phyloP scores from a whole-genome alignment of 2,797 vertebrate species.

The Pitangus sulphuratus region DNA sequence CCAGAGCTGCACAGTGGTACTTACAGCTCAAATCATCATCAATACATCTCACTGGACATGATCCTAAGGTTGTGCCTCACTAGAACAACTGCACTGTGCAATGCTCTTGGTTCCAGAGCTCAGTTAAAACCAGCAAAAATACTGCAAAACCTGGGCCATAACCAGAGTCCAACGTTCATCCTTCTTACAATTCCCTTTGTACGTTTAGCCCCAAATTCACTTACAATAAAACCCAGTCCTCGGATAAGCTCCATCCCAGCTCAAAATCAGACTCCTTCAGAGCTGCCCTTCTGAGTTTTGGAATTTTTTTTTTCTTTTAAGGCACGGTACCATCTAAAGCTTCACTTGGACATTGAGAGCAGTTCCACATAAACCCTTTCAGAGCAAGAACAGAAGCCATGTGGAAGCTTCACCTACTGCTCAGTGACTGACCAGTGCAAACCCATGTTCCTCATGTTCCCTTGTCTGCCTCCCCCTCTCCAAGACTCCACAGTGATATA shows the following conservation, averaged over 20 bases:
- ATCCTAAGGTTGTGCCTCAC: background rate
- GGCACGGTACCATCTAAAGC: background rate
- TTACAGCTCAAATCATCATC: background rate
- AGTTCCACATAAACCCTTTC: background rate
- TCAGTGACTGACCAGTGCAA: accelerated
- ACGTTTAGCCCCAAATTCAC: background rate
- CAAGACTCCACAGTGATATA: accelerated
- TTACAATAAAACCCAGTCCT: background rate
- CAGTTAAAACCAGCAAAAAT: background rate
- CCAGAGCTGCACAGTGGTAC: background rate
- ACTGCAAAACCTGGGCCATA: background rate
- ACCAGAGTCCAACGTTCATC: background rate
- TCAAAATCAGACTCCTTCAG: background rate
- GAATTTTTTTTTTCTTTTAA: background rate
- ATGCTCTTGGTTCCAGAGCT: background rate
- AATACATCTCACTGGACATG: background rate
- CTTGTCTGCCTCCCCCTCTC: background rate
- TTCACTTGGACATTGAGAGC: background rate
- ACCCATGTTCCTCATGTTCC: accelerated
- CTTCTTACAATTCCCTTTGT: background rate
- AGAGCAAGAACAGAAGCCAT: background rate
- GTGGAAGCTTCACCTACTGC: background rate
- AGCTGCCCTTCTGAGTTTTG: background rate
- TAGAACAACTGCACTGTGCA: background rate
- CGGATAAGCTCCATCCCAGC: background rate